Evolutionary conservation across 2,797 vertebrate species (phyloP).

Genomic region (Pseudocheirus occidentalis): DNA sequence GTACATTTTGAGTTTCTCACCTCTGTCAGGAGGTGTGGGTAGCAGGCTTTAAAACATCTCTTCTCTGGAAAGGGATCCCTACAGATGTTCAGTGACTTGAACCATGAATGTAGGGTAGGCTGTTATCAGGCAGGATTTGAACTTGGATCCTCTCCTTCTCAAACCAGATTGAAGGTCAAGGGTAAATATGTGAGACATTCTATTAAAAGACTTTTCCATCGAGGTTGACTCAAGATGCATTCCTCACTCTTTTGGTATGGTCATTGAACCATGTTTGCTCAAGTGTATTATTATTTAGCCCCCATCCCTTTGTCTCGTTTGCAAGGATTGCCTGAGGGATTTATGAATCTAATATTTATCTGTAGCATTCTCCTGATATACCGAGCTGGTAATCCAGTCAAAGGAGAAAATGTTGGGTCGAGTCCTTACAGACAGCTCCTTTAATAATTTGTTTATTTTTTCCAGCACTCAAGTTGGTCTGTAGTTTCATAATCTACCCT

Average conservation of each 20-base stretch:
- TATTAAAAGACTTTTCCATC: not conserved
- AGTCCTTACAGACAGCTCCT: not conserved
- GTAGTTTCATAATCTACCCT: not conserved
- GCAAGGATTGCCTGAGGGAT: not conserved
- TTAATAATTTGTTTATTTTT: not conserved
- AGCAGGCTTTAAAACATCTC: not conserved
- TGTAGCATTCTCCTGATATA: not conserved
- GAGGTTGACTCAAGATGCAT: not conserved
- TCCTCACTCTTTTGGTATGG: not conserved
- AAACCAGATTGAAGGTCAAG: not conserved
- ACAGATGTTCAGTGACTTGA: not conserved
- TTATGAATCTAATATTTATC: not conserved
- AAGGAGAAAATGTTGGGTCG: not conserved
- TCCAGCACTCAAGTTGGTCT: not conserved
- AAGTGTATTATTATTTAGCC: not conserved
- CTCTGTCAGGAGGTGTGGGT: not conserved
- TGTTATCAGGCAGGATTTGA: not conserved
- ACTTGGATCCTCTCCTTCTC: not conserved
- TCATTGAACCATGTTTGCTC: not conserved
- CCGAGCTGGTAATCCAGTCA: not conserved
- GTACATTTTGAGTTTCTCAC: not conserved
- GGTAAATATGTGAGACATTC: not conserved
- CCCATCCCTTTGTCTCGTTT: not conserved
- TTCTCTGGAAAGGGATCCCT: not conserved
- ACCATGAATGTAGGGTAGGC: not conserved